These are phyloP conservation scores for Antheraea yamamai DNA, from an alignment of 2,888 invertebrate genomes.

Conservation along the genomic window DNA sequence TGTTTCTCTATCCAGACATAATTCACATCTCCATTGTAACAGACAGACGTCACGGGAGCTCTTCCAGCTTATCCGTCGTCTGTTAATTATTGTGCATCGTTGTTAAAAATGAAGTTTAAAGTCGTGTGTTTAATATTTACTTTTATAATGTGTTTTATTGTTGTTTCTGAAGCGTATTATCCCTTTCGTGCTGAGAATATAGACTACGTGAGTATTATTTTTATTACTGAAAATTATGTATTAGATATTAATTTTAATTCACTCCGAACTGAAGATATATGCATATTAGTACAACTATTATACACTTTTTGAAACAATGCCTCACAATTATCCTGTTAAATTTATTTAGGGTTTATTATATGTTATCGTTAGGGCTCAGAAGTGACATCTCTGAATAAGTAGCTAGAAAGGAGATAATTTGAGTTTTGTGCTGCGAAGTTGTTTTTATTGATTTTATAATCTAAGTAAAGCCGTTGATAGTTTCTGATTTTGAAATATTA, in stretches of 20 bases:
- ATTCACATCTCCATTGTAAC: constrained; percentile 40
- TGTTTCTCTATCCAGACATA: constrained; percentile 51
- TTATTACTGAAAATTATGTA: background rate
- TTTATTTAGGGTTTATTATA: background rate
- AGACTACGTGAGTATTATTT: constrained; percentile 66
- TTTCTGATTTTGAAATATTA: too few species aligned
- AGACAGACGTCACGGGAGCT: constrained; percentile 42
- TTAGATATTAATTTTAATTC: background rate
- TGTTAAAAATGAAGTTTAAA: constrained; percentile 52
- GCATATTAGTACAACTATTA: background rate
- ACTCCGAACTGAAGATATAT: background rate
- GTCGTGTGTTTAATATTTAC: constrained; percentile 50
- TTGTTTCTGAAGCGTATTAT: constrained; percentile 49
- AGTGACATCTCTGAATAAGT: too few species aligned
- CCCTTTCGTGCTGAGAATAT: constrained; percentile 60
- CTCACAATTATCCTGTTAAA: background rate
- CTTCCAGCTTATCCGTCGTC: background rate
- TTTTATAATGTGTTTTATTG: constrained; percentile 49
- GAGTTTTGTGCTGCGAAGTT: background rate
- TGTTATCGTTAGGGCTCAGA: background rate
- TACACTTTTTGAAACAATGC: too few species aligned
- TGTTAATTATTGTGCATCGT: background rate
- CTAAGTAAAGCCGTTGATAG: too few species aligned
- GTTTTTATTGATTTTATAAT: too few species aligned
- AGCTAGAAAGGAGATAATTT: background rate